Evolutionary conservation across 2,888 invertebrate species (phyloP).

Genomic region (Lordiphosa andalusiaca): DNA sequence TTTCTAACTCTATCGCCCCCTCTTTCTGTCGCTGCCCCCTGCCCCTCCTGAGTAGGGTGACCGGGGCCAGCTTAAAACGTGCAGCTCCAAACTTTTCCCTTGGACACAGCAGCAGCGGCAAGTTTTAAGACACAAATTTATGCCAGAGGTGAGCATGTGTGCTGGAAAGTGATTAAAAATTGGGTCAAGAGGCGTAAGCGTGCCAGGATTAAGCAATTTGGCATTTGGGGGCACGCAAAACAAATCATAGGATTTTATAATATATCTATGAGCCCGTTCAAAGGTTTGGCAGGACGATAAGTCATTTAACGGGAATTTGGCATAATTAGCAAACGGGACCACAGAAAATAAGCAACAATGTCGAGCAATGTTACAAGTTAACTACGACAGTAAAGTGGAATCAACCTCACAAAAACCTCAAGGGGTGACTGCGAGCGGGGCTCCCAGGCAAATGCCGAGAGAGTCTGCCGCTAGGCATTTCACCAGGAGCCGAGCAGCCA

Average conservation of each 20-base stretch:
- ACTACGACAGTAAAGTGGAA: slow-evolving; percentile 24
- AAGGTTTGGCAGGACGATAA: slow-evolving; percentile 22
- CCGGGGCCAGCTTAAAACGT: slow-evolving; percentile 58
- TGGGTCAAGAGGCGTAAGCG: slow-evolving; percentile 71
- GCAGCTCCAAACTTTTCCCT: slow-evolving; percentile 57
- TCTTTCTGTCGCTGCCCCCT: background rate
- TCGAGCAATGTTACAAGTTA: slow-evolving; percentile 36
- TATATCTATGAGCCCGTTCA: slow-evolving; percentile 44
- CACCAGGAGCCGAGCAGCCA: background rate
- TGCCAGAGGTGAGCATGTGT: slow-evolving; percentile 56
- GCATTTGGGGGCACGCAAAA: slow-evolving; percentile 47
- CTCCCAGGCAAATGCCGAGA: too few relatives aligned
- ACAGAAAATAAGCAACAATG: slow-evolving; percentile 40
- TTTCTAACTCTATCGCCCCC: slow-evolving; percentile 22
- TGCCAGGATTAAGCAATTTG: slow-evolving; percentile 66
- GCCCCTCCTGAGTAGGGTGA: slow-evolving; percentile 22
- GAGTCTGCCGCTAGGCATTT: background rate
- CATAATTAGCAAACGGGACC: slow-evolving; percentile 38
- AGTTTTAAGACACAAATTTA: slow-evolving; percentile 70
- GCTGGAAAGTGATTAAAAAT: slow-evolving; percentile 72
- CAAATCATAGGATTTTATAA: slow-evolving; percentile 69
- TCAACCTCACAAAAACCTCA: slow-evolving; percentile 18
- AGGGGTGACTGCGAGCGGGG: background rate
- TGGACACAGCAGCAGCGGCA: slow-evolving; percentile 25
- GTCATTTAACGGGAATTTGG: slow-evolving; percentile 35